Evolutionary conservation across 1,140 invertebrate species (phyloP).

Genomic region (Aphidius ervi): DNA sequence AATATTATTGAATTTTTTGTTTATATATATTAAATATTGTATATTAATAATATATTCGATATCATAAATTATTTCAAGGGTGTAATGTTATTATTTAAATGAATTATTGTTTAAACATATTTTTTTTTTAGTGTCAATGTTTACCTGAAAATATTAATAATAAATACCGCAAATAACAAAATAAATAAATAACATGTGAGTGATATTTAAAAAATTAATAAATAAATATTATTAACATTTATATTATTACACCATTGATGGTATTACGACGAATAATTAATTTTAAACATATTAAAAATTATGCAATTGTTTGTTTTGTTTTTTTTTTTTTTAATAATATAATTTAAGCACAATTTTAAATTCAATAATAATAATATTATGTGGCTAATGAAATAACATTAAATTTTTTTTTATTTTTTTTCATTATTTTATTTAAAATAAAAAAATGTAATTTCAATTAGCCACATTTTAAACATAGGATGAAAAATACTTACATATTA

Average conservation of each 20-base stretch:
- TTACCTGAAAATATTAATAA: constrained; percentile 24
- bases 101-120: constrained; percentile 5
- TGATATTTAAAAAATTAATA: constrained; percentile 14
- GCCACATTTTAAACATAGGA: constrained; percentile 4
- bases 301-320: neutral
- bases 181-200: constrained; percentile 5
- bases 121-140: constrained; percentile 12
- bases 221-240: constrained; percentile 12
- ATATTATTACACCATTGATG: constrained; percentile 41
- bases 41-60: neutral
- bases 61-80: constrained; percentile 1
- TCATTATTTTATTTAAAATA: constrained; percentile 12
- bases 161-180: constrained; percentile 17
- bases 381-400: neutral
- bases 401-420: constrained; percentile 4
- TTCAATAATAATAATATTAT: constrained; percentile 2
- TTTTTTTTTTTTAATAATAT: neutral
- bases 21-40: constrained; percentile 4
- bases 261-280: constrained; percentile 1
- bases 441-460: constrained; percentile 27
- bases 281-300: constrained; percentile 11
- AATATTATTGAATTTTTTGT: constrained; percentile 6
- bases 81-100: constrained; percentile 11
- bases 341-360: constrained; percentile 13
- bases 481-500: constrained; percentile 35